Evolutionary conservation across 2,113 vertebrate genomes (phyloP), one percentile per base, ranked within the genome.

Genomic region (Mystacornis crossleyi): DNA sequence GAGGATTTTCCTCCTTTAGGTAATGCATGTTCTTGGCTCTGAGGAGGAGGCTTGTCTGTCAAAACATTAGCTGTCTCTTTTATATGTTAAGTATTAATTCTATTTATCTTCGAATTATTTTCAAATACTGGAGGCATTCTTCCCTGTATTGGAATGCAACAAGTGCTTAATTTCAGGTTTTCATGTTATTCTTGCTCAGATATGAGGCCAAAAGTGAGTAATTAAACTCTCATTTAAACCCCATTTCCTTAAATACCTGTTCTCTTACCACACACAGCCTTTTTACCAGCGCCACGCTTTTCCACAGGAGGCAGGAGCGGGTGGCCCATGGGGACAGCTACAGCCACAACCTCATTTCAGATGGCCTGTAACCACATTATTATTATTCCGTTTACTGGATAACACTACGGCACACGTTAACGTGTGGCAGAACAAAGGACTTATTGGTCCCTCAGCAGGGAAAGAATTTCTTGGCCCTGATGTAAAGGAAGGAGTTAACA

Each of bases 91-190:
- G 69, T 75, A 96, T 96, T 95, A 96, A 97, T 96, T 97, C 86
- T 94, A 94, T 93, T 94, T 96, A 96, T 96, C 96, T 96, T 93
- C 65, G 2, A 95, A 97, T 92, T 95, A 94, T 96, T 97, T 96
- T 97, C 95, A 96, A 96, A 96, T 94, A 96, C 93, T 96, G 92
- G 92, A 96, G 95, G 96, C 96, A 96, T 94, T 97, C 95, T 93
- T 94, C 64, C 34, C 62, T 34, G 38, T 95, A 97, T 92, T 96
- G 93, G 85, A 96, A 90, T 90, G 88, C 72, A 96, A 92, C 74
- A 67, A 96, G 88, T 75, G 61, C 88, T 72, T 96, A 90, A 92
- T 95, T 96, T 92, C 90, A 93, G 57, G 92, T 95, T 92, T 94
- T 93, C 42, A 38, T 93, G 82, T 97, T 94, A 81, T 90, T 95